Base-by-base conservation (phyloP, 2,113 vertebrate genomes). In the Melospiza georgiana region DNA sequence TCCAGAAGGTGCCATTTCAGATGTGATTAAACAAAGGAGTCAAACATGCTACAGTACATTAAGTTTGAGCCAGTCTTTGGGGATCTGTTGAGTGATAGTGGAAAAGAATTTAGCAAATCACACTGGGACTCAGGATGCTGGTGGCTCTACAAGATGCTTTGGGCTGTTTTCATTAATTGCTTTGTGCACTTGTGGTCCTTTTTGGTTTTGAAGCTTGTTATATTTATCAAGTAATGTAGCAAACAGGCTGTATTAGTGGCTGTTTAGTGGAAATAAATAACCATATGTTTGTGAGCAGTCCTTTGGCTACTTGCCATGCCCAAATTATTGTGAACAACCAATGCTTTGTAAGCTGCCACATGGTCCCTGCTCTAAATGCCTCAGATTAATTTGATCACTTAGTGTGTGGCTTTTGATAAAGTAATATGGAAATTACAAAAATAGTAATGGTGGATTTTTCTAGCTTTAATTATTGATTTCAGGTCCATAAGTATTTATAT, bases 11-110 rank as follows among this genome's bases (percentile, higher is more conserved):
- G 46, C 79, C 62, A 28, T 94, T 97, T 96, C 91, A 93, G 84
- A 93, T 95, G 92, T 95, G 95, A 95, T 96, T 97, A 96, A 95
- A 95, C 84, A 84, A 68, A 92, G 68, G 73, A 96, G 94, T 90
- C 89, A 94, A 89, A 91, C 87, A 62, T 39, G 76, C 80, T 93
- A 46, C 93, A 91, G 75, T 59, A 87, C 86, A 95, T 97, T 96
- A 96, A 87, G 80, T 78, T 80, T 78, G 84, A 88, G 73, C 76
- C 76, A 73, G 67, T 92, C 94, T 94, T 85, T 28, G 20, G 87
- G 93, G 93, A 80, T 87, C 89, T 81, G 44, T 37, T 89, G 82
- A 87, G 57, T 57, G 84, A 92, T 31, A 91, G 82, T 58, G 78
- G 75, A 89, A 95, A 79, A 58, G 49, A 91, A 58, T 68, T 75